phyloP scores from a whole-genome alignment of 2,888 invertebrate species.

The Notodonta ziczac region DNA sequence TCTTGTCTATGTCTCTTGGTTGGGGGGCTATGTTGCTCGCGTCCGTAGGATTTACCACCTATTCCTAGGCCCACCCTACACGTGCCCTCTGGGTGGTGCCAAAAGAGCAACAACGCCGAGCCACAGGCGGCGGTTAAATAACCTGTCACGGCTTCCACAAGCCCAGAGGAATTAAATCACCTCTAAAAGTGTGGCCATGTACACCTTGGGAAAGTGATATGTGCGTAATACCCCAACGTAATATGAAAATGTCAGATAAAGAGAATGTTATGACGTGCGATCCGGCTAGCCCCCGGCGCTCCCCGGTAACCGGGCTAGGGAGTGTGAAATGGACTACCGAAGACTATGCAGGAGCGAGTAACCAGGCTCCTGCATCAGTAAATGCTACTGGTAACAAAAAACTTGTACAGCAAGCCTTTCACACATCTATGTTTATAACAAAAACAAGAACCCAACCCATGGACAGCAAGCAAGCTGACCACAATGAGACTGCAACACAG shows the following conservation, averaged over 20 bases:
- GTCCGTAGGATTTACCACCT: conserved; percentile 15
- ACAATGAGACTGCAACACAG: too few relatives aligned
- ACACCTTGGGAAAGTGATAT: too few relatives aligned
- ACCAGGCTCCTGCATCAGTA: conserved; percentile 14
- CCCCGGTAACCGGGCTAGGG: conserved; percentile 7
- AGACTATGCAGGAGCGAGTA: conserved; percentile 13
- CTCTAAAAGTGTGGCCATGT: conserved; percentile 4
- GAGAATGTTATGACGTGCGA: conserved; percentile 13
- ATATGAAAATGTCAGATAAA: neutral
- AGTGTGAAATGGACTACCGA: conserved; percentile 15
- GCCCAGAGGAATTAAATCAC: conserved; percentile 11
- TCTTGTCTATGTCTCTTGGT: too few relatives aligned
- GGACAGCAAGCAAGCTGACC: neutral
- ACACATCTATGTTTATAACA: conserved; percentile 21
- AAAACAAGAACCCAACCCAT: conserved; percentile 13
- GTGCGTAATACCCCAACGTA: too few relatives aligned
- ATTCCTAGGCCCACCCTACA: conserved; percentile 9
- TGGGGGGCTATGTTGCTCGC: conserved; percentile 8
- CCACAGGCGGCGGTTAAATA: conserved; percentile 13
- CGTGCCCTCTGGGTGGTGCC: conserved; percentile 10
- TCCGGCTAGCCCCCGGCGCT: conserved; percentile 15
- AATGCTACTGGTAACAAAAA: conserved; percentile 21
- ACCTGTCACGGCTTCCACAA: conserved; percentile 8
- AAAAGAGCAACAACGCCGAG: conserved; percentile 16
- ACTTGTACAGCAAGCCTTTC: conserved; percentile 21